Evolutionary conservation across 2,113 vertebrate genomes (phyloP).

Genomic region (Eulacestoma nigropectus): DNA sequence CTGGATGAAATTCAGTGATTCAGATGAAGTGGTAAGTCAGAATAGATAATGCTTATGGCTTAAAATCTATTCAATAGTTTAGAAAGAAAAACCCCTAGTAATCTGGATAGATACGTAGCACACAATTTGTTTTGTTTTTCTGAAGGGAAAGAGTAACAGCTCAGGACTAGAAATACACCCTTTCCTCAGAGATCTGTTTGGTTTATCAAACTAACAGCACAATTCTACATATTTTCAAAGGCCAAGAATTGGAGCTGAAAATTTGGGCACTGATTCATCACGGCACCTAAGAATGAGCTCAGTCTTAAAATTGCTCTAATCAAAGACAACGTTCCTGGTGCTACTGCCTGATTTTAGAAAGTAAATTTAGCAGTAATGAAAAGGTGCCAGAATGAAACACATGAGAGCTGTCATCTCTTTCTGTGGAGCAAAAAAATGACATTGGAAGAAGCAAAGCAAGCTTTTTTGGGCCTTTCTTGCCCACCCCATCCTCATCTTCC

Average conservation of each 20-base stretch:
- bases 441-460: not conserved
- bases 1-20: conserved; percentile 11
- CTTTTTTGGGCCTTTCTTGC: not conserved
- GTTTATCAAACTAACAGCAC: not conserved
- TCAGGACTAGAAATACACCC: not conserved
- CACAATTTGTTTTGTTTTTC: not conserved
- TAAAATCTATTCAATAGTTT: not conserved
- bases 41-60: not conserved
- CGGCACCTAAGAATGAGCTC: not conserved
- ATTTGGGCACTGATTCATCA: not conserved
- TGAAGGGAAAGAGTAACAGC: not conserved
- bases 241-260: not conserved
- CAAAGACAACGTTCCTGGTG: not conserved
- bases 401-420: not conserved
- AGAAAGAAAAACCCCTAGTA: not conserved
- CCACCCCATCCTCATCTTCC: not conserved
- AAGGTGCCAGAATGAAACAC: not conserved
- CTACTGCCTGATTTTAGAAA: not conserved
- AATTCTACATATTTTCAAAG: not conserved
- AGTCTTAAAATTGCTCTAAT: not conserved
- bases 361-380: conserved; percentile 7
- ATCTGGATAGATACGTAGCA: not conserved
- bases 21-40: not conserved
- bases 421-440: not conserved
- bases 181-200: not conserved